A percentile compares a stretch with the other conserved stretches of the same genome.
These are phyloP conservation scores for Peribatodes rhomboidaria DNA, from an alignment of 2,888 invertebrate genomes.

Conservation along the genomic window DNA sequence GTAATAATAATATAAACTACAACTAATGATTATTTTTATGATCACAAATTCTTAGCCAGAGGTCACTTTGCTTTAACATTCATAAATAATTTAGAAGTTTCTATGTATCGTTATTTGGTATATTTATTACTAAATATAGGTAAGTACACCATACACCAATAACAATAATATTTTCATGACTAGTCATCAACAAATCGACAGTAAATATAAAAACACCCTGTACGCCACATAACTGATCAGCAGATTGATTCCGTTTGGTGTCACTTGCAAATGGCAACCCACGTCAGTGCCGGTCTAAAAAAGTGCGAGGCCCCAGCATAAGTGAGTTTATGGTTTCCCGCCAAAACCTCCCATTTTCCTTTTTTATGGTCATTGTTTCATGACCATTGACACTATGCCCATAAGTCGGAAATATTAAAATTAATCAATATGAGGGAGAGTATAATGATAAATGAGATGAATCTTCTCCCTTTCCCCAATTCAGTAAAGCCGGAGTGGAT, in stretches of 20 bases:
- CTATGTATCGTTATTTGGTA: conserved; percentile 6
- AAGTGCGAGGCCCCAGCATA: too few species aligned
- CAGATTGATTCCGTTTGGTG: not conserved
- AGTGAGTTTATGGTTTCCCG: too few species aligned
- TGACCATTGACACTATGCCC: too few species aligned
- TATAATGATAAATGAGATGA: too few species aligned
- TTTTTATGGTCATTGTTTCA: too few species aligned
- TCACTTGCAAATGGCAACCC: not conserved
- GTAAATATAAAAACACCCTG: conserved; percentile 10
- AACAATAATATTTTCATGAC: not conserved
- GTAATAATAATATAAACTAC: not conserved
- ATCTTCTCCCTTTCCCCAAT: too few species aligned
- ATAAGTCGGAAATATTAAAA: too few species aligned
- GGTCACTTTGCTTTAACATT: conserved; percentile 35
- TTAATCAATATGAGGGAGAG: too few species aligned
- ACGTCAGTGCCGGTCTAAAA: too few species aligned
- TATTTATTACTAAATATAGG: too few species aligned
- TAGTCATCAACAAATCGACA: not conserved
- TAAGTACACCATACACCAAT: not conserved
- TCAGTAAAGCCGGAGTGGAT: too few species aligned
- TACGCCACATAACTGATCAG: not conserved
- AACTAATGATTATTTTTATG: conserved; percentile 19
- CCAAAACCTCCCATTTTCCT: too few species aligned
- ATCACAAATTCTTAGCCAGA: conserved; percentile 29
- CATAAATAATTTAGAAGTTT: conserved; percentile 25